Percentiles rank a stretch among this genome's conserved stretches.
These are phyloP conservation scores for Hymenopus coronatus DNA, from an alignment of 2,888 invertebrate species.

Conservation along the genomic window DNA sequence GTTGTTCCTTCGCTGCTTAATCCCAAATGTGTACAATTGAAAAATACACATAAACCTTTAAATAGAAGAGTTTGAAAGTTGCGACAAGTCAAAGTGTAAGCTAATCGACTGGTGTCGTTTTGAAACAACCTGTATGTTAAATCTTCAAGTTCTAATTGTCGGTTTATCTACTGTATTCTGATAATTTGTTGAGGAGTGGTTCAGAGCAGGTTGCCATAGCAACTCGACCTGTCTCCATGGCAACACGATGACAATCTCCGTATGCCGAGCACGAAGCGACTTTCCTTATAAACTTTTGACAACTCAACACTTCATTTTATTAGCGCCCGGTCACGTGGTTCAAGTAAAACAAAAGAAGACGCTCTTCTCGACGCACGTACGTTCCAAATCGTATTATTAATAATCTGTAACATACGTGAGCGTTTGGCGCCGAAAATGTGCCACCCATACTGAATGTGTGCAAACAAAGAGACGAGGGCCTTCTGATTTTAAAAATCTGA, in stretches of 20 bases:
- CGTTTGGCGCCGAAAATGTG: background rate
- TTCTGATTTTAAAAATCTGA: no score
- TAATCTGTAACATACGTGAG: slow-evolving; percentile 24
- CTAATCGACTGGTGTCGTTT: no score
- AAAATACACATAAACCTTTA: no score
- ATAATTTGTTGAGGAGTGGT: no score
- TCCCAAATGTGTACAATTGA: no score
- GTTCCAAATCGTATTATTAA: slow-evolving; percentile 26
- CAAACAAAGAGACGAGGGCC: background rate
- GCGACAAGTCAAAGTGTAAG: no score
- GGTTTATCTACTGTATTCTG: no score
- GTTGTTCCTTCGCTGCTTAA: no score
- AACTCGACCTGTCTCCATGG: background rate
- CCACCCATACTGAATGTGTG: background rate
- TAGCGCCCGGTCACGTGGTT: background rate
- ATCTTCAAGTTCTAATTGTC: no score
- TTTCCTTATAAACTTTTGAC: background rate
- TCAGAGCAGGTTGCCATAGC: no score
- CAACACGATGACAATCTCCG: background rate
- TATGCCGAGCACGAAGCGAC: background rate
- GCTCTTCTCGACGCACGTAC: slow-evolving; percentile 14
- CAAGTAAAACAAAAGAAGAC: background rate
- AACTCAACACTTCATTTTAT: background rate
- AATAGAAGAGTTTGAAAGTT: no score
- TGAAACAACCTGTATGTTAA: no score